These are phyloP conservation scores for Ctenochaetus hawaiiensis DNA, from an alignment of 2,797 vertebrate genomes.

Conservation along the genomic window DNA sequence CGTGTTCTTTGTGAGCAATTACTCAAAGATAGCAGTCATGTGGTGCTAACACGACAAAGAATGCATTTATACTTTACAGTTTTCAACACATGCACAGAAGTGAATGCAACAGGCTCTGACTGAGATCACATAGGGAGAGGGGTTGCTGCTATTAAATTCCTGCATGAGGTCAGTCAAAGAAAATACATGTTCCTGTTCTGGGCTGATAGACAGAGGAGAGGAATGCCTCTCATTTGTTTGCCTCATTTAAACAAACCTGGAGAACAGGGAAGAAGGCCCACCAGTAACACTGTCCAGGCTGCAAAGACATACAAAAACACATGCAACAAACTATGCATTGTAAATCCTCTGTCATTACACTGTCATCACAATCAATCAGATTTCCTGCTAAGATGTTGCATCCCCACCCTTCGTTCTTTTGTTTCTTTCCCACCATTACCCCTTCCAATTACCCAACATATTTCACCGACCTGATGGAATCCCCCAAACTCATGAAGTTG, in stretches of 20 bases:
- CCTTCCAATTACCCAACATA: slow-evolving; percentile 55
- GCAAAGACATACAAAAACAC: slow-evolving; percentile 26
- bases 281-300: slow-evolving; percentile 54
- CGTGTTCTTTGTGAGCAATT: slow-evolving; percentile 50
- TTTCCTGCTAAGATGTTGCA: slow-evolving; percentile 43
- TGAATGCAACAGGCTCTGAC: slow-evolving; percentile 21
- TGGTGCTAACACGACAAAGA: slow-evolving; percentile 61
- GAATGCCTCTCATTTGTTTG: slow-evolving; percentile 60
- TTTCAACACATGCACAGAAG: slow-evolving; percentile 51
- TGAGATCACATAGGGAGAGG: slow-evolving; percentile 31
- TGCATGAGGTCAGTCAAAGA: slow-evolving; percentile 65
- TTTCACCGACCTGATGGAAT: slow-evolving; percentile 57
- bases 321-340: slow-evolving; percentile 15
- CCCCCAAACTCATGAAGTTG: slow-evolving; percentile 25
- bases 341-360: slow-evolving; percentile 47
- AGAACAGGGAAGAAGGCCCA: slow-evolving; percentile 49
- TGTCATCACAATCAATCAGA: slow-evolving; percentile 65
- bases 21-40: slow-evolving; percentile 60
- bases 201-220: slow-evolving; percentile 49
- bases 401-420: neutral
- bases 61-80: slow-evolving; percentile 46
- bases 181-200: slow-evolving; percentile 50
- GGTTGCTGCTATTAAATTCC: slow-evolving; percentile 47
- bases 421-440: slow-evolving; percentile 39
- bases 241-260: slow-evolving; percentile 64